Evolutionary conservation across 2,888 invertebrate species (phyloP).

Genomic region (Drosophila eohydei): DNA sequence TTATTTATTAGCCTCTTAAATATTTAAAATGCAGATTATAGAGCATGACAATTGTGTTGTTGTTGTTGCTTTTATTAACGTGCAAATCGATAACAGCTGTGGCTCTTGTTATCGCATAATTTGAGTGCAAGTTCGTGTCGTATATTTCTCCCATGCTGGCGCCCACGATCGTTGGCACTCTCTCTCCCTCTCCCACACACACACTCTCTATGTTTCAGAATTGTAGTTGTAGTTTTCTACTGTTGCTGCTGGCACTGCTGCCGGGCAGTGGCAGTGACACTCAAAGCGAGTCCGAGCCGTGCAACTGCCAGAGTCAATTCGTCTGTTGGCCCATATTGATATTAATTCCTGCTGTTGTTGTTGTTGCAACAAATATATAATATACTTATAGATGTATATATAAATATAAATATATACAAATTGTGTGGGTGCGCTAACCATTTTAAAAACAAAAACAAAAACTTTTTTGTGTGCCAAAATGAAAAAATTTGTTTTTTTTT

Average conservation of each 20-base stretch:
- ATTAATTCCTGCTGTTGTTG: constrained; percentile 39
- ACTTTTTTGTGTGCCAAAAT: constrained; percentile 54
- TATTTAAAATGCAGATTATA: constrained; percentile 35
- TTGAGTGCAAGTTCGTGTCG: constrained; percentile 32
- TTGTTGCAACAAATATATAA: constrained; percentile 33
- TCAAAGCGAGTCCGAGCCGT: constrained; percentile 51
- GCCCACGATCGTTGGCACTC: constrained; percentile 37
- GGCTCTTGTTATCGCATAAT: constrained; percentile 47
- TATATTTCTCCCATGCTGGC: constrained; percentile 24
- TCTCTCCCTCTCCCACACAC: constrained; percentile 8
- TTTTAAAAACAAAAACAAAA: constrained; percentile 44
- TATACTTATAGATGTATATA: not conserved
- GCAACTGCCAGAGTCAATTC: constrained; percentile 57
- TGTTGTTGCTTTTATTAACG: constrained; percentile 34
- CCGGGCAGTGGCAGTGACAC: constrained; percentile 76
- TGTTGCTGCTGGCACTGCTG: constrained; percentile 29
- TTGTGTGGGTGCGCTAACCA: constrained; percentile 59
- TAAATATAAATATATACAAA: constrained; percentile 8
- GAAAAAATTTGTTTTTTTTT: constrained; percentile 20
- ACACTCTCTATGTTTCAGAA: constrained; percentile 7
- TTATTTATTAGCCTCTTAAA: constrained; percentile 19
- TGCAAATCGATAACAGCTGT: constrained; percentile 71
- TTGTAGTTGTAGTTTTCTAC: constrained; percentile 21
- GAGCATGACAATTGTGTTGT: constrained; percentile 20
- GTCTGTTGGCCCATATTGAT: constrained; percentile 68